A percentile compares a stretch with the other conserved stretches of the same genome.
Conservation (phyloP, 1,140 invertebrate genomes). For the Aleiodes sp. region DNA sequence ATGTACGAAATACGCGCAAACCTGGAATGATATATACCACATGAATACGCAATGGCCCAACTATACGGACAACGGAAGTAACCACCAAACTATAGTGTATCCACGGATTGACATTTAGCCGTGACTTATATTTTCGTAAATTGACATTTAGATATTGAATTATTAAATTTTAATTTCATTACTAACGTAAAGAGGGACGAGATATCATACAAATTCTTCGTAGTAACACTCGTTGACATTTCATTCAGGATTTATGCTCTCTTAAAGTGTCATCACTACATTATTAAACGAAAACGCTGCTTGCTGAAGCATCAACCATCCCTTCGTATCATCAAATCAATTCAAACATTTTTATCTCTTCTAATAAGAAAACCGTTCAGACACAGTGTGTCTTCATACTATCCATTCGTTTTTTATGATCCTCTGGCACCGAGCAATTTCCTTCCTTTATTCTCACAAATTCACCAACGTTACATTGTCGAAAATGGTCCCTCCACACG, state of each 20-base stretch:
- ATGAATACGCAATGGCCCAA: conserved; percentile 35
- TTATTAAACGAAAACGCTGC: too few species aligned
- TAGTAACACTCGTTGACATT: too few species aligned
- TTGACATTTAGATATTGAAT: neutral
- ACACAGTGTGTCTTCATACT: neutral
- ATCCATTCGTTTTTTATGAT: neutral
- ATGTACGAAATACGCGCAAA: neutral
- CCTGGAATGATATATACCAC: conserved; percentile 28
- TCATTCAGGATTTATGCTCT: too few species aligned
- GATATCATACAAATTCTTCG: too few species aligned
- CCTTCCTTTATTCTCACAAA: neutral
- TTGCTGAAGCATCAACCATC: too few species aligned
- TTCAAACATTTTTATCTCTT: neutral
- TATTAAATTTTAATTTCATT: too few species aligned
- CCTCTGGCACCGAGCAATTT: neutral
- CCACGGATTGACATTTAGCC: neutral
- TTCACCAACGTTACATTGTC: neutral
- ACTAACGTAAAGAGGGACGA: too few species aligned
- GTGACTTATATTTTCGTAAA: conserved; percentile 8
- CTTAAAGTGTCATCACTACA: too few species aligned
- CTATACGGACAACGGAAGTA: conserved; percentile 6
- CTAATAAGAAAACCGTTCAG: neutral
- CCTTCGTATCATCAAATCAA: neutral
- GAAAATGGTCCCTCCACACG: too few species aligned
- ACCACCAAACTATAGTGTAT: neutral